phyloP scores from a whole-genome alignment of 2,797 vertebrate genomes.

The Scomberomorus guttatus region DNA sequence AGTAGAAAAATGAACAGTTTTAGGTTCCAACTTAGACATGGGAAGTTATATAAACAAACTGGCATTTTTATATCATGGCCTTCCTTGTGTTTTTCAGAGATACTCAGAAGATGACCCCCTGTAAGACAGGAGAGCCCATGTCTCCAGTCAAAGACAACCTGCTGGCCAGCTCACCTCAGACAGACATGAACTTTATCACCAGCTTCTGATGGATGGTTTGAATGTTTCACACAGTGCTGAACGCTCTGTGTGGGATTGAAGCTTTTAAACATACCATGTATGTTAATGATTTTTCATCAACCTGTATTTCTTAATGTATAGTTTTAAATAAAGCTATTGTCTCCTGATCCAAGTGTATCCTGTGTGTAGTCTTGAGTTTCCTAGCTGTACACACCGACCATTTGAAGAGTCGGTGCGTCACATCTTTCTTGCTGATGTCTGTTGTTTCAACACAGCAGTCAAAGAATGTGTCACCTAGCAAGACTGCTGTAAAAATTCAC shows the following conservation, averaged over 20 bases:
- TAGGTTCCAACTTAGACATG: no score
- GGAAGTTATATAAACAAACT: not conserved
- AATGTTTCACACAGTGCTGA: conserved; percentile 4
- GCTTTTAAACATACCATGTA: conserved; percentile 76
- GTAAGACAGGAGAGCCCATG: conserved; percentile 85
- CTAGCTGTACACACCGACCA: not conserved
- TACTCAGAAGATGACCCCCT: conserved; percentile 81
- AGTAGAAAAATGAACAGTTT: not conserved
- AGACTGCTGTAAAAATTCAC: conserved; percentile 32
- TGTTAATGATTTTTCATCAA: conserved; percentile 51
- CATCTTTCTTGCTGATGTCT: conserved; percentile 15
- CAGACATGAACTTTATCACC: conserved; percentile 74
- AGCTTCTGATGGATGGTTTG: conserved; percentile 61
- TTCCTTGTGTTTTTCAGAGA: conserved; percentile 83
- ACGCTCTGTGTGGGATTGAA: not conserved
- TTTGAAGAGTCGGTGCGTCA: conserved; percentile 1
- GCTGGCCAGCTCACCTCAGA: conserved; percentile 76
- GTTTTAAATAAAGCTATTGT: conserved; percentile 66
- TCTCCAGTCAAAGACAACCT: conserved; percentile 90
- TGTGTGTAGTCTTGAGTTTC: conserved; percentile 1
- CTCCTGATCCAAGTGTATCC: not conserved
- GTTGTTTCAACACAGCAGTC: not conserved
- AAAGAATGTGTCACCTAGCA: conserved; percentile 35
- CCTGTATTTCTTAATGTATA: conserved; percentile 35
- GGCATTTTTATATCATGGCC: not conserved